Percentiles rank a stretch among this genome's conserved stretches.
Evolutionary conservation across 1,140 invertebrate species (phyloP).

Genomic region (Pseudomyrmex pallidus): DNA sequence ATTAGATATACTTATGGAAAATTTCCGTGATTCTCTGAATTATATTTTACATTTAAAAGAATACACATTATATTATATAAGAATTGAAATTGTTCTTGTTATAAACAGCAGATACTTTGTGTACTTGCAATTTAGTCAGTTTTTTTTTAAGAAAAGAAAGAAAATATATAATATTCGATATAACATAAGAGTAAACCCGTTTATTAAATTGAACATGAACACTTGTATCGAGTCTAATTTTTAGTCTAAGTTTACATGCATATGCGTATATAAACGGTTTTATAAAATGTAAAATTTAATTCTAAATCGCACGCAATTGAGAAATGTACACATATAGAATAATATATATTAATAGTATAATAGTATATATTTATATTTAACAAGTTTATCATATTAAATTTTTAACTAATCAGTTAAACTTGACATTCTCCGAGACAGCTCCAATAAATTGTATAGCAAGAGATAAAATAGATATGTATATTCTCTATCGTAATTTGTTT

Average conservation of each 20-base stretch:
- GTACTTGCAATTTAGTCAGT: too few relatives aligned
- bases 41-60: neutral
- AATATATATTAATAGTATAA: too few relatives aligned
- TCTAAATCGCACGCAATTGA: neutral
- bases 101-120: neutral
- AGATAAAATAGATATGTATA: too few relatives aligned
- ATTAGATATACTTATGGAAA: neutral
- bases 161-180: too few relatives aligned
- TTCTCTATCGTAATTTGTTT: too few relatives aligned
- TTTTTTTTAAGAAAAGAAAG: too few relatives aligned
- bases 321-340: too few relatives aligned
- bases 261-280: too few relatives aligned
- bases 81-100: neutral
- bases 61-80: neutral
- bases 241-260: too few relatives aligned
- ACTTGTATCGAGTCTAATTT: too few relatives aligned
- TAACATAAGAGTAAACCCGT: too few relatives aligned
- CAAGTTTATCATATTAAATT: constrained; percentile 9
- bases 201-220: too few relatives aligned
- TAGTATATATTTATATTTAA: neutral
- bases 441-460: neutral
- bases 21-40: constrained; percentile 7
- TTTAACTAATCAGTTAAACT: neutral
- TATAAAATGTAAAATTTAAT: constrained; percentile 8
- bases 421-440: neutral